These are phyloP conservation scores for Procavia capensis DNA, from an alignment of 2,113 vertebrate genomes.

Conservation along the genomic window DNA sequence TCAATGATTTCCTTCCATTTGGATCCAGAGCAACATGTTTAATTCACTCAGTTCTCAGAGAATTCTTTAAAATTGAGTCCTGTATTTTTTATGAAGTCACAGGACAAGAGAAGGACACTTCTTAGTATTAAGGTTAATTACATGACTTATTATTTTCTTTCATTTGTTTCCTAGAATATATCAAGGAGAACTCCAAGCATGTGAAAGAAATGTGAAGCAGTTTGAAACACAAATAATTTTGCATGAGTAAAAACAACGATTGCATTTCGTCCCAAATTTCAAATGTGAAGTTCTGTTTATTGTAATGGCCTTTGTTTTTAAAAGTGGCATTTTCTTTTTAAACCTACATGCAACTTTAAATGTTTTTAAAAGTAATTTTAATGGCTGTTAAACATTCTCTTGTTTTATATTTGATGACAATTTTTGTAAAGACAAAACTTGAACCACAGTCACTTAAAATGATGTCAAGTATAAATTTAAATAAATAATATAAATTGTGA, in stretches of 20 bases:
- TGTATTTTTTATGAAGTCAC: not conserved
- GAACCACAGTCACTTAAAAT: not conserved
- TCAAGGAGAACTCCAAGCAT: not conserved
- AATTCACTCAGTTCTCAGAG: not conserved
- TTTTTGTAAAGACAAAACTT: conserved; percentile 6
- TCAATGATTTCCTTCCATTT: too few relatives aligned
- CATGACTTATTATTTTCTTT: conserved; percentile 1
- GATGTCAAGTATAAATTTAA: not conserved
- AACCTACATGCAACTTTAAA: not conserved
- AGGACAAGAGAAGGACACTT: not conserved
- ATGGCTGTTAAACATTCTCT: conserved; percentile 29
- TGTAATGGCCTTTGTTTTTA: not conserved
- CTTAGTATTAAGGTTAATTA: not conserved
- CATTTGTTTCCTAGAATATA: not conserved
- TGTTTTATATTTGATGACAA: not conserved
- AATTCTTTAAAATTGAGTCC: not conserved
- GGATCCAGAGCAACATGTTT: not conserved
- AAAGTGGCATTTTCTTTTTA: conserved; percentile 37
- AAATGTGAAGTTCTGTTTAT: conserved; percentile 20
- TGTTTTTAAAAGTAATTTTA: conserved; percentile 15
- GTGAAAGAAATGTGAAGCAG: not conserved
- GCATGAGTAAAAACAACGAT: not conserved
- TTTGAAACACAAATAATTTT: conserved; percentile 30
- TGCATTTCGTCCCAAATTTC: not conserved
- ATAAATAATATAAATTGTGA: conserved; percentile 25